phyloP scores from a whole-genome alignment of 2,113 vertebrate species.

The Onychostruthus taczanowskii region DNA sequence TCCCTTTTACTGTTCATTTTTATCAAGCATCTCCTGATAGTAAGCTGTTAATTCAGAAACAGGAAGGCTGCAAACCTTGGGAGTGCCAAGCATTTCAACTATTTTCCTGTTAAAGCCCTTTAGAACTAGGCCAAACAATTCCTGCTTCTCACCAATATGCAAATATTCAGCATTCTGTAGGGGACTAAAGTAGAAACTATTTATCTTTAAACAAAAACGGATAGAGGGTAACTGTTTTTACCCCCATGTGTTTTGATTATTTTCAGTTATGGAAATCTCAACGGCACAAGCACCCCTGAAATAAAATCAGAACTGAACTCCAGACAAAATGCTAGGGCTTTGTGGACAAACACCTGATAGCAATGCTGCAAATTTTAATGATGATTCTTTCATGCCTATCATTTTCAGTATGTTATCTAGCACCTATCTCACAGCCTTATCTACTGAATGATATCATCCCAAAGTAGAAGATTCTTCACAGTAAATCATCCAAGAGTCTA shows the following conservation, averaged over 20 bases:
- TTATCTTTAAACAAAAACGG: background rate
- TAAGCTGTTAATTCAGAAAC: background rate
- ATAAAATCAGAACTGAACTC: background rate
- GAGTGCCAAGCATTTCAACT: background rate
- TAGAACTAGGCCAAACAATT: background rate
- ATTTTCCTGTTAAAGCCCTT: background rate
- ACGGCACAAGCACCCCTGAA: background rate
- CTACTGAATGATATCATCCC: background rate
- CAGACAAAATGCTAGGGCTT: background rate
- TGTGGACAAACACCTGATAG: background rate
- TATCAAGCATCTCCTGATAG: background rate
- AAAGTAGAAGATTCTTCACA: background rate
- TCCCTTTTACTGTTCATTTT: background rate
- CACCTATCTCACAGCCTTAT: background rate
- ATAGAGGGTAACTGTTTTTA: background rate
- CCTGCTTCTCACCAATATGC: background rate
- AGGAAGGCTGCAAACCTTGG: background rate
- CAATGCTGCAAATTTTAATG: background rate
- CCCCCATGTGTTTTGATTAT: background rate
- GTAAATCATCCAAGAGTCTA: background rate
- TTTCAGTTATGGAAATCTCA: background rate
- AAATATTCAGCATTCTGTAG: background rate
- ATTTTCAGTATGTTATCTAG: background rate
- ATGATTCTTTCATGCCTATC: background rate
- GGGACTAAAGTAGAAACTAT: background rate